Base-by-base conservation (phyloP, 2,888 invertebrate genomes). In the Tethea ocularis region DNA sequence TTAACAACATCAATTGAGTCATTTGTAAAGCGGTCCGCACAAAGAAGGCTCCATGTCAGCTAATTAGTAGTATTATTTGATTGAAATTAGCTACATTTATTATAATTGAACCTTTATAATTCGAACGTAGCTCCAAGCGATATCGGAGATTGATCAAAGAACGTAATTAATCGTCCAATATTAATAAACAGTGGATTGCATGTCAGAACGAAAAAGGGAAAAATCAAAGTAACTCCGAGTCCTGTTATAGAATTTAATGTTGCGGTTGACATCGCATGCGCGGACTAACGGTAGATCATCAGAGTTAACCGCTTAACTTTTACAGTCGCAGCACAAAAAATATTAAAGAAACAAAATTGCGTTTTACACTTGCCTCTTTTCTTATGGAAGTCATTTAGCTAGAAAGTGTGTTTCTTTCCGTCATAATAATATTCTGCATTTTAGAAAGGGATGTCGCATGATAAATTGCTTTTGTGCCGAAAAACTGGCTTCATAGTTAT, bases 1-100 rank as follows among this genome's bases (percentile, higher is more conserved):
- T 91, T 89, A 91, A 90, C 87, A 84, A 87, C 87, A 82, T 78
- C 86, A 86, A 91, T 92, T 88, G 91, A 91, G 88, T 79, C 87
- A 90, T 92, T 90, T 87, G 83, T 91, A 85, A 88, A 73, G 81
- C 87, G 88, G 88, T 67, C 75, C 71, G 78, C 81, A 91, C 89
- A 92, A 91, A 92, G 91, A 81, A 79, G 75, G 68, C 62, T 78
- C 84, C 77, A 87, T 87, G 89, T 87, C 88, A 84, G 87, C 83
- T 91, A 92, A 92, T 91, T 91, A 91, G 89, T 77, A 77, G 82
- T 84, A 89, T 89, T 91, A 89, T 92, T 90, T 91, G 89, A 92
- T 91, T 90, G 90, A 88, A 92, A 91, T 89, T 90, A 88, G 79
- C 82, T 82, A 86, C 87, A 88, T 89, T 88, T 86, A 84, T 89